phyloP scores from a whole-genome alignment of 2,888 invertebrate species.

The Tenthredo distinguenda region DNA sequence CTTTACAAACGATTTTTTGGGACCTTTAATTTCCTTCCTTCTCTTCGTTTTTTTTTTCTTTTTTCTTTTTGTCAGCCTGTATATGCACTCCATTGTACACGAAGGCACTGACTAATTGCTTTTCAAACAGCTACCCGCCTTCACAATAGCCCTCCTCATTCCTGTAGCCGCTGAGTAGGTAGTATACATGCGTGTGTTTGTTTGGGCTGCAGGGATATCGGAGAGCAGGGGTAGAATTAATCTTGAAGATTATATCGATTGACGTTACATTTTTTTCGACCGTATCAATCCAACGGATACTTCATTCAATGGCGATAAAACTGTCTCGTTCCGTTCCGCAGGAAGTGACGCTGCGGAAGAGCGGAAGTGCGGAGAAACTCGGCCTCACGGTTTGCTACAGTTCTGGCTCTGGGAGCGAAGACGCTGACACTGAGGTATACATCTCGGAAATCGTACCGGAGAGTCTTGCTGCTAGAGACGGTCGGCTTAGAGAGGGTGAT shows the following conservation, averaged over 20 bases:
- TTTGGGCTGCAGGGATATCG: neutral
- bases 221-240: neutral
- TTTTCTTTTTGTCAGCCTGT: neutral
- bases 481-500: slow-evolving; percentile 82
- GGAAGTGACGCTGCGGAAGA: slow-evolving; percentile 84
- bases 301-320: neutral
- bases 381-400: slow-evolving; percentile 86
- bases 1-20: neutral
- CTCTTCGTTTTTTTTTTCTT: neutral
- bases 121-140: slow-evolving; percentile 38
- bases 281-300: neutral
- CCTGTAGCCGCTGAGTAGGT: slow-evolving; percentile 6
- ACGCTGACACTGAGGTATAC: slow-evolving; percentile 83
- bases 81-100: slow-evolving; percentile 18
- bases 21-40: neutral
- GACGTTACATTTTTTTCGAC: neutral
- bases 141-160: slow-evolving; percentile 12
- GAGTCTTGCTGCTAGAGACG: slow-evolving; percentile 82
- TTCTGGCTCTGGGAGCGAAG: slow-evolving; percentile 80
- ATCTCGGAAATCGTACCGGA: slow-evolving; percentile 84
- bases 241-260: slow-evolving; percentile 17
- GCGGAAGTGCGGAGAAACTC: slow-evolving; percentile 81
- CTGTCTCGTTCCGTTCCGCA: slow-evolving; percentile 67
- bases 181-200: slow-evolving; percentile 20
- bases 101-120: slow-evolving; percentile 39